Evolutionary conservation across 2,113 vertebrate genomes (phyloP), one percentile per base, ranked within the genome.

Genomic region (Amphilophus citrinellus): DNA sequence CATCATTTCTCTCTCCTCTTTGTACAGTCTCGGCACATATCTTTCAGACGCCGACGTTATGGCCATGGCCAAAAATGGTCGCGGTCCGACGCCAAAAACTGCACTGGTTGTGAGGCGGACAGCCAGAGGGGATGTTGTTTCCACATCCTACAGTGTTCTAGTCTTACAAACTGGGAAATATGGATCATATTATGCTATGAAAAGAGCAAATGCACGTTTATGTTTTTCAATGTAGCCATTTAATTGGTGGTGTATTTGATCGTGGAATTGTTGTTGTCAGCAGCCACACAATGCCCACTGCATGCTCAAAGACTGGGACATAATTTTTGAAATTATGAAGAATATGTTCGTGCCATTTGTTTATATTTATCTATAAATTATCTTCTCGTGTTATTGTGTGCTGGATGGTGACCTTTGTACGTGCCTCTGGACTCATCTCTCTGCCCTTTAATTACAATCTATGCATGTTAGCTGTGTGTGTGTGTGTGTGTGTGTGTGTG

Each of bases 1-100:
- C 92, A 93, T 93, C 90, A 93, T 94, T 91, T 84, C 89, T 83
- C 83, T 85, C 90, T 89, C 90, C 84, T 90, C 86, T 91, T 92
- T 91, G 91, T 92, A 91, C 90, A 84, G 90, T 91, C 27, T 73
- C 66, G 27, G 66, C 66, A 73, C 66, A 73, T 53, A 73, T 73
- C 66, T 73, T 53, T 53, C 24, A 73, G 66, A 73, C 27, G 44
- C 66, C 44, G 44, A 53, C 44, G 3, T 53, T 73, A 73, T 13
- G 66, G 66, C 65, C 22, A 7, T 27, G 39, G 22, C 66, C 66
- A 73, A 73, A 73, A 73, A 53, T 4, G 44, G 66, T 73, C 6
- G 44, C 66, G 27, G 44, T 73, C 66, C 44, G 6, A 73, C 6
- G 44, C 66, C 66, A 73, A 73, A 73, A 73, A n/a, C 27, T 73